phyloP scores from a whole-genome alignment of 2,113 vertebrate genomes.

The Eublepharis macularius region DNA sequence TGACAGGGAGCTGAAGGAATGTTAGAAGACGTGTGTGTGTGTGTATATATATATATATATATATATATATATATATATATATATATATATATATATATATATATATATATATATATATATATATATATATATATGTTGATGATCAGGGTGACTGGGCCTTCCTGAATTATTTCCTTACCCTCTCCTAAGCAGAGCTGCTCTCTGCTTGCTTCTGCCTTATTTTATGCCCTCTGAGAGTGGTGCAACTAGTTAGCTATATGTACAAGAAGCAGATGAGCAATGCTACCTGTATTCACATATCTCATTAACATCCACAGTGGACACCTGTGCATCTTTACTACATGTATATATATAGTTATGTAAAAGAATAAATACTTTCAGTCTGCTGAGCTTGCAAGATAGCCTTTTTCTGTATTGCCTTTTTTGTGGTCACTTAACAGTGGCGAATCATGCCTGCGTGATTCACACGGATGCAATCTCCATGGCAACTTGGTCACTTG shows the following conservation, averaged over 20 bases:
- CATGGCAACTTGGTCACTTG: constrained; percentile 24
- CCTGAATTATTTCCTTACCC: no score
- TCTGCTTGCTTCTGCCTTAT: not conserved
- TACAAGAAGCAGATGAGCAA: not conserved
- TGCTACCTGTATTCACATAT: not conserved
- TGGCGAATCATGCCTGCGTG: constrained; percentile 5
- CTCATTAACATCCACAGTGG: not conserved
- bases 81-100: no score
- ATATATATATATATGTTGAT: no score
- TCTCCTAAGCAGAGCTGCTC: no score
- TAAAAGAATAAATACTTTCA: not conserved
- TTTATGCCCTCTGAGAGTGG: not conserved
- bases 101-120: no score
- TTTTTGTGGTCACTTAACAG: constrained; percentile 16
- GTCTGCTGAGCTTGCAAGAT: not conserved
- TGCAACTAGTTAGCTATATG: not conserved
- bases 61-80: no score
- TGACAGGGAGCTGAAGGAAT: not conserved
- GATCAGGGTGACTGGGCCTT: not conserved
- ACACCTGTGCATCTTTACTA: no score
- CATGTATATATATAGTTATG: not conserved
- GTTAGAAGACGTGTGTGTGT: not conserved
- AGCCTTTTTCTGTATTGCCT: not conserved
- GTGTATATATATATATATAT: no score
- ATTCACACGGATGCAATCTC: constrained; percentile 23